A percentile compares a stretch with the other conserved stretches of the same genome.
These are phyloP conservation scores for Molanna angustata DNA, from an alignment of 2,888 invertebrate species.

Conservation along the genomic window DNA sequence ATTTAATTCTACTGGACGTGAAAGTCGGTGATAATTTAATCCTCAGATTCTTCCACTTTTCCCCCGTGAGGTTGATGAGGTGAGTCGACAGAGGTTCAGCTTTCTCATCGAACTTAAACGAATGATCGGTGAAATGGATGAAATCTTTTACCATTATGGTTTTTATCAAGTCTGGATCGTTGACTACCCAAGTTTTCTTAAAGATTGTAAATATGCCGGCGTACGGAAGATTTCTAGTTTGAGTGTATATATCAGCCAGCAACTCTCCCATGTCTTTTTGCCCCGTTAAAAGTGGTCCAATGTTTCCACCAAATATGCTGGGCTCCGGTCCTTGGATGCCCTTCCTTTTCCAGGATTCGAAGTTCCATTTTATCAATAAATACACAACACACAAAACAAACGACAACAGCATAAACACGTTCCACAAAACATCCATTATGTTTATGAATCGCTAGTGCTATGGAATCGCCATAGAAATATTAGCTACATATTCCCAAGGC, in stretches of 20 bases:
- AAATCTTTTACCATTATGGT: constrained; percentile 40
- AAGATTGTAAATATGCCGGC: constrained; percentile 38
- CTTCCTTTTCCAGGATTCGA: constrained; percentile 31
- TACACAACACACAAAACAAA: background rate
- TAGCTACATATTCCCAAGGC: too few relatives aligned
- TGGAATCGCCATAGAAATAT: too few relatives aligned
- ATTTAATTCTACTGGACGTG: too few relatives aligned
- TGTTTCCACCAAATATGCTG: constrained; percentile 14
- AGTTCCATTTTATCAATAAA: constrained; percentile 16
- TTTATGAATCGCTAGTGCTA: too few relatives aligned
- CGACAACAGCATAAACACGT: too few relatives aligned
- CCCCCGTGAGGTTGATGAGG: constrained; percentile 46
- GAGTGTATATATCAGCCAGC: constrained; percentile 21
- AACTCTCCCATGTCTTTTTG: constrained; percentile 11
- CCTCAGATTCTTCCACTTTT: constrained; percentile 55
- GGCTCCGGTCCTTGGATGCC: constrained; percentile 25
- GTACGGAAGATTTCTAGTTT: constrained; percentile 32
- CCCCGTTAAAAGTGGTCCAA: constrained; percentile 5
- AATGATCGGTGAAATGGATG: constrained; percentile 40
- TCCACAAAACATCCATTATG: too few relatives aligned
- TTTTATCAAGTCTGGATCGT: constrained; percentile 40
- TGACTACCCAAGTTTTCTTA: constrained; percentile 37
- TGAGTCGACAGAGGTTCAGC: constrained; percentile 51
- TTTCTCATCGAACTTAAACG: constrained; percentile 44
- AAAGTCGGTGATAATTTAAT: too few relatives aligned